Evolutionary conservation across 2,113 vertebrate genomes (phyloP).

Genomic region (Centrocercus urophasianus): DNA sequence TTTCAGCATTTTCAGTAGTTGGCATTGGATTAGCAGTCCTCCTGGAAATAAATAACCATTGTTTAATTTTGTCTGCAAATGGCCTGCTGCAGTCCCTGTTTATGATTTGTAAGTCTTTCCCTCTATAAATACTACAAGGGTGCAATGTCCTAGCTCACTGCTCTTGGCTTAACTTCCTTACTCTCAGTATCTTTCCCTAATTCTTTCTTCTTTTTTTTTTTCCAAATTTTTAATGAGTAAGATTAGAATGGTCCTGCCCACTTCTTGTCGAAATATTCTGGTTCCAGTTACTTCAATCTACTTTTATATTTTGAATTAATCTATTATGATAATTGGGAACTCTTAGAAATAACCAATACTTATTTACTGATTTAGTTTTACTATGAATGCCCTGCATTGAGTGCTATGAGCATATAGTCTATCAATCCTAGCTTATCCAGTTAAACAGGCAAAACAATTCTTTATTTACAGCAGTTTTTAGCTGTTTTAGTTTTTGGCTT

Average conservation of each 20-base stretch:
- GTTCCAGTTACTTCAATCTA: background rate
- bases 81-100: background rate
- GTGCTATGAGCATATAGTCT: background rate
- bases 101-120: background rate
- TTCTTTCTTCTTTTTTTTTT: background rate
- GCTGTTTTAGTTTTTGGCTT: background rate
- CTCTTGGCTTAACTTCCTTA: background rate
- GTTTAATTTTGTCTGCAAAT: background rate
- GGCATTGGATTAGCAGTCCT: background rate
- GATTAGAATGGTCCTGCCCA: background rate
- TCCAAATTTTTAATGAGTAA: background rate
- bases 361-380: background rate
- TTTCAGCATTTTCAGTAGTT: background rate
- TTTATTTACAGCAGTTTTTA: background rate
- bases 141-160: background rate
- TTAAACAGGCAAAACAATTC: background rate
- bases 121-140: background rate
- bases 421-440: background rate
- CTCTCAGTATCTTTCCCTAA: background rate
- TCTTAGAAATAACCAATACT: background rate
- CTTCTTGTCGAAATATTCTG: background rate
- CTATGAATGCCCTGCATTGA: background rate
- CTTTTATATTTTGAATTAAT: background rate
- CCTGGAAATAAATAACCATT: background rate
- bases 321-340: background rate